phyloP scores from a whole-genome alignment of 2,797 vertebrate species.

The Pseudochromis fuscus region DNA sequence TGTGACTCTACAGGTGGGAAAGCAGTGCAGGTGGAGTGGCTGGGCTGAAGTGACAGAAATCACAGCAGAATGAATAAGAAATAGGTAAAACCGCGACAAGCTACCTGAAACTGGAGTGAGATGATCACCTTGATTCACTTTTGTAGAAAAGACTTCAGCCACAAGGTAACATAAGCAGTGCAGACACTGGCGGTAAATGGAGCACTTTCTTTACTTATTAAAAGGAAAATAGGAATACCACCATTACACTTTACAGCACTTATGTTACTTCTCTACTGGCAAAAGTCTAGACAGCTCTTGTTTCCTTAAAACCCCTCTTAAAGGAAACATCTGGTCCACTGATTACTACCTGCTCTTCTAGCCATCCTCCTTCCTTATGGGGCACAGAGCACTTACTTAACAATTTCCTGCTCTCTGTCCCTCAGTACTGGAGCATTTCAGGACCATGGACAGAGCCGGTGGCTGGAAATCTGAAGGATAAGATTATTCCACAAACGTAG shows the following conservation, averaged over 20 bases:
- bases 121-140: background rate
- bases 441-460: conserved; percentile 56
- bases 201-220: background rate
- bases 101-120: background rate
- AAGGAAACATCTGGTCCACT: conserved; percentile 30
- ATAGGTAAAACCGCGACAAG: no score
- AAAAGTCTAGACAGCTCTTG: conserved; percentile 28
- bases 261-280: conserved; percentile 21
- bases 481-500: conserved; percentile 29
- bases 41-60: no score
- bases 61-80: background rate
- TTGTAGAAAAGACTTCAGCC: background rate
- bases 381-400: conserved; percentile 35
- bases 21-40: background rate
- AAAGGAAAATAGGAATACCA: conserved; percentile 1
- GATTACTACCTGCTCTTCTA: conserved; percentile 33
- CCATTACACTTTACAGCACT: conserved; percentile 8
- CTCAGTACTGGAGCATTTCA: conserved; percentile 31
- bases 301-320: conserved; percentile 23
- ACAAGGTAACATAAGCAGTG: background rate
- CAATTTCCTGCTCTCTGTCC: conserved; percentile 35
- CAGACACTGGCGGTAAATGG: conserved; percentile 4
- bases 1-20: background rate
- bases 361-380: conserved; percentile 21
- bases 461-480: conserved; percentile 29